Conservation (phyloP, 2,888 invertebrate genomes). For the Lasioglossum morio region DNA sequence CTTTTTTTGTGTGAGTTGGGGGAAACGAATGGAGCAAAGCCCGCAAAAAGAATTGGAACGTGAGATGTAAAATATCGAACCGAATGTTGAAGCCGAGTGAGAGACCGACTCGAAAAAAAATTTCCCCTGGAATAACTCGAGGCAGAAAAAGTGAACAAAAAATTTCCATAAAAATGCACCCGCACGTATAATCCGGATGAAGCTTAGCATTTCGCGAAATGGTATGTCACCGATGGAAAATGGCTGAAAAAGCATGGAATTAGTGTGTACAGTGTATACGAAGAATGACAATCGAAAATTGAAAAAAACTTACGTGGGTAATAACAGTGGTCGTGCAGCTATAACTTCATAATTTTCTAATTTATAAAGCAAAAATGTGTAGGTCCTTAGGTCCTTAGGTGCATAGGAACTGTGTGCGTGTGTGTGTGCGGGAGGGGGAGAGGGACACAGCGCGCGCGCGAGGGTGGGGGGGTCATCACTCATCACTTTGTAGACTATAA, state of each 20-base stretch:
- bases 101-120: constrained; percentile 67
- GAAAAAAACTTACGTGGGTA: neutral
- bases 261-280: constrained; percentile 40
- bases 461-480: neutral
- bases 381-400: neutral
- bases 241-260: constrained; percentile 67
- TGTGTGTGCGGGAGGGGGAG: no score
- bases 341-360: neutral
- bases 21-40: constrained; percentile 61
- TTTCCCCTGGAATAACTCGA: constrained; percentile 72
- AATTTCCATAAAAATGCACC: constrained; percentile 79
- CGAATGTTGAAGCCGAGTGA: constrained; percentile 63
- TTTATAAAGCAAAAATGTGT: neutral
- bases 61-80: constrained; percentile 73
- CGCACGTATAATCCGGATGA: constrained; percentile 82
- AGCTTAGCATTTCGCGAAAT: constrained; percentile 79
- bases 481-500: neutral
- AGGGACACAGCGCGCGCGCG: no score
- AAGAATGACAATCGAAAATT: constrained; percentile 48
- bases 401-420: no score
- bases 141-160: constrained; percentile 72
- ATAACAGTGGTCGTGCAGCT: neutral
- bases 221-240: constrained; percentile 62
- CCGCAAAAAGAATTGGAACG: constrained; percentile 66
- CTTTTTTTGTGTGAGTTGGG: constrained; percentile 42